Evolutionary conservation across 1,140 invertebrate species (phyloP).

Genomic region (Pristionchus pacificus): DNA sequence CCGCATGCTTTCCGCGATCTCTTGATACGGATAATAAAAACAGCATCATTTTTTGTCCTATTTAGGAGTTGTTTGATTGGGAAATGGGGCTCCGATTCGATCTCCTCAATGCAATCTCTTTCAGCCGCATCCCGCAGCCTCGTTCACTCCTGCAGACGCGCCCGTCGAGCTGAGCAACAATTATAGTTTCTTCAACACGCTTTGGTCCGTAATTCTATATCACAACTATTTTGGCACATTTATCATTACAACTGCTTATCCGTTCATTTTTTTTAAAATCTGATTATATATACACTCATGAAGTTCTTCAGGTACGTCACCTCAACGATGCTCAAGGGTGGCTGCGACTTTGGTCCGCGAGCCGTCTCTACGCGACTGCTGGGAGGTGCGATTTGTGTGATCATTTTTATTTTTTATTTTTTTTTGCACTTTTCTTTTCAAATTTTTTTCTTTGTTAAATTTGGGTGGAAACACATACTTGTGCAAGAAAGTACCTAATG

Average conservation of each 20-base stretch:
- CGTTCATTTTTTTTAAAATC: conserved; percentile 5
- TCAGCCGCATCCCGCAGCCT: conserved; percentile 29
- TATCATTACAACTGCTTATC: too few species aligned
- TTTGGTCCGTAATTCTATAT: conserved; percentile 51
- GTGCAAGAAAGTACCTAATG: too few species aligned
- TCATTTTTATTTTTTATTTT: too few species aligned
- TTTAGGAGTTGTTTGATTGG: too few species aligned
- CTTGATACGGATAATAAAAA: too few species aligned
- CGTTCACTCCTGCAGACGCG: conserved; percentile 51
- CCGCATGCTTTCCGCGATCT: too few species aligned
- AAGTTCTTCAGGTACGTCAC: conserved; percentile 39
- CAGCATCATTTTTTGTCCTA: too few species aligned
- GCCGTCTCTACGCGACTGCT: conserved; percentile 88
- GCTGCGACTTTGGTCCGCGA: conserved; percentile 67
- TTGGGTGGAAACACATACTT: too few species aligned
- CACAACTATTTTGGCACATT: too few species aligned
- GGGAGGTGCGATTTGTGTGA: conserved; percentile 64
- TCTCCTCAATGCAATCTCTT: not conserved
- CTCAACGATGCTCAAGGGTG: conserved; percentile 56
- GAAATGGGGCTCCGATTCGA: too few species aligned
- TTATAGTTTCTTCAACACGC: conserved; percentile 57
- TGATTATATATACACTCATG: not conserved
- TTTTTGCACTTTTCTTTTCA: too few species aligned
- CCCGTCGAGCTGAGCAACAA: conserved; percentile 59
- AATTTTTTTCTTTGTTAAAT: too few species aligned